phyloP scores from a whole-genome alignment of 1,140 invertebrate genomes.

The Sesamia nonagrioides region DNA sequence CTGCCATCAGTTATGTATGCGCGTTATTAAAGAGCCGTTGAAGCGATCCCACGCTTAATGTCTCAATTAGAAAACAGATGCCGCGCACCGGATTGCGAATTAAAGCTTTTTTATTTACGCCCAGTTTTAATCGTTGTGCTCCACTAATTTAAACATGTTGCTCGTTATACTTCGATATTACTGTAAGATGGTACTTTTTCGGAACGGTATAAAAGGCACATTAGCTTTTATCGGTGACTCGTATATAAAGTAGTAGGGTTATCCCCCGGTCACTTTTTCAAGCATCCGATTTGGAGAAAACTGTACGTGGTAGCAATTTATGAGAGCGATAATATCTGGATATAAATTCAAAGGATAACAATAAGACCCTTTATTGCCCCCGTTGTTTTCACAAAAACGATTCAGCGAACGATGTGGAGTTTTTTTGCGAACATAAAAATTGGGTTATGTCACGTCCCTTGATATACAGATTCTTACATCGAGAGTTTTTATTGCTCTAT shows the following conservation, averaged over 20 bases:
- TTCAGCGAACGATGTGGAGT: slow-evolving; percentile 72
- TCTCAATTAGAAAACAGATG: slow-evolving; percentile 84
- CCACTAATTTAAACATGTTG: slow-evolving; percentile 52
- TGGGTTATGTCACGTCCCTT: slow-evolving; percentile 77
- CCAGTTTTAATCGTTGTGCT: slow-evolving; percentile 52
- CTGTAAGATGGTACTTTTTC: slow-evolving; percentile 40
- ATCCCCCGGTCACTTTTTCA: slow-evolving; percentile 73
- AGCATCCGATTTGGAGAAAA: slow-evolving; percentile 72
- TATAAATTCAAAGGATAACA: slow-evolving; percentile 86
- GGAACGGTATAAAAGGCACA: slow-evolving; percentile 41
- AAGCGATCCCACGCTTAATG: slow-evolving; percentile 76
- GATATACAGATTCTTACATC: slow-evolving; percentile 76
- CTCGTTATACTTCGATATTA: slow-evolving; percentile 45
- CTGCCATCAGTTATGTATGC: slow-evolving; percentile 78
- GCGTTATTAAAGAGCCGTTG: slow-evolving; percentile 78
- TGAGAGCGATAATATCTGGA: slow-evolving; percentile 83
- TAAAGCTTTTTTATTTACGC: slow-evolving; percentile 70
- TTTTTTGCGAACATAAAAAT: slow-evolving; percentile 81
- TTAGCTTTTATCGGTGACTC: slow-evolving; percentile 56
- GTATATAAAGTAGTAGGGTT: slow-evolving; percentile 61
- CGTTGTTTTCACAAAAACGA: slow-evolving; percentile 83
- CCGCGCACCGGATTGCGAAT: slow-evolving; percentile 66
- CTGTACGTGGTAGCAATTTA: slow-evolving; percentile 80
- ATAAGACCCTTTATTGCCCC: slow-evolving; percentile 83
- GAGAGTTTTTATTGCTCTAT: slow-evolving; percentile 64